phyloP scores from a whole-genome alignment of 92 coral and sea anemone species.

The Pocillopora grandis region DNA sequence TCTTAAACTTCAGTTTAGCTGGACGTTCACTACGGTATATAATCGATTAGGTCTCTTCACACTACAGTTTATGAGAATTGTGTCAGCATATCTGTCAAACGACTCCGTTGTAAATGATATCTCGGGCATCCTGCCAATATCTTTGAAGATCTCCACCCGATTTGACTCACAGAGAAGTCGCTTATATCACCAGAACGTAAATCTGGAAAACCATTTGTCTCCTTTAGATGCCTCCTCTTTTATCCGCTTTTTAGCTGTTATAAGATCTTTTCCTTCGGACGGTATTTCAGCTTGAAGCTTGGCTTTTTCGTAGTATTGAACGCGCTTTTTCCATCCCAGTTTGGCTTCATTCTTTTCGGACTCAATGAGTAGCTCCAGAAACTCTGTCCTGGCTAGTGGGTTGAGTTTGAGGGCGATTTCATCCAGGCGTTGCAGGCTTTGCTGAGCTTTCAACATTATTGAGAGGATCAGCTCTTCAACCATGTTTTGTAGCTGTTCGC shows the following conservation, averaged over 20 bases:
- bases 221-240: not conserved
- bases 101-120: too few relatives aligned
- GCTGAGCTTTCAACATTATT: not conserved
- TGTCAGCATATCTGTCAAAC: too few relatives aligned
- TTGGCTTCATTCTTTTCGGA: not conserved
- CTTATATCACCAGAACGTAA: not conserved
- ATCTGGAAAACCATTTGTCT: not conserved
- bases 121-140: too few relatives aligned
- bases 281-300: not conserved
- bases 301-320: not conserved
- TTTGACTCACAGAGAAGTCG: not conserved
- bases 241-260: not conserved
- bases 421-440: too few relatives aligned
- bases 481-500: constrained; percentile 31
- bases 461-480: constrained; percentile 18
- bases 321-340: not conserved
- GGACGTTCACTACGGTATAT: too few relatives aligned
- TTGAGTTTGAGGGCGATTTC: not conserved
- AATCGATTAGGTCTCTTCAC: too few relatives aligned
- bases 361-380: not conserved
- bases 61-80: too few relatives aligned
- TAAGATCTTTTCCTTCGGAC: not conserved
- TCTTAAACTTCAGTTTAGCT: too few relatives aligned
- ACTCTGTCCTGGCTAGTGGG: not conserved
- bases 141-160: too few relatives aligned